Percentiles rank a stretch among this genome's conserved stretches.
phyloP scores from a whole-genome alignment of 2,888 invertebrate genomes.

The Lycocerus yunnanus region DNA sequence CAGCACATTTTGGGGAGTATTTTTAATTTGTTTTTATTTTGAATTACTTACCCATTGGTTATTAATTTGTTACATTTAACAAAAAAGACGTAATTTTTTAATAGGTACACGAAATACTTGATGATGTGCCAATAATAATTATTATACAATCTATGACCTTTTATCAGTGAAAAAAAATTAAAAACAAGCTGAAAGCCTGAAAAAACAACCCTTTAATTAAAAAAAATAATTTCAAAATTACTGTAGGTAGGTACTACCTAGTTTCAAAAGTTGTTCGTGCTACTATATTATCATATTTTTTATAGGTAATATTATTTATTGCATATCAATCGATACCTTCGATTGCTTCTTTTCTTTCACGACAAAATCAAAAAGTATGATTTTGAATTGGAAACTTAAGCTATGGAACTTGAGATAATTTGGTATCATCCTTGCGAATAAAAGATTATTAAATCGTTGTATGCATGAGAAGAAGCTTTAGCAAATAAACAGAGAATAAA shows the following conservation, averaged over 20 bases:
- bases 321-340: not conserved
- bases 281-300: too few relatives aligned
- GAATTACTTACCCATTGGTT: not conserved
- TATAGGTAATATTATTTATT: too few relatives aligned
- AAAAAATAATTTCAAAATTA: too few relatives aligned
- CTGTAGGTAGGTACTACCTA: too few relatives aligned
- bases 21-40: conserved; percentile 15
- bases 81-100: not conserved
- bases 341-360: not conserved
- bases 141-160: not conserved
- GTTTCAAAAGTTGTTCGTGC: too few relatives aligned
- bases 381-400: not conserved
- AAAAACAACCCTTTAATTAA: too few relatives aligned
- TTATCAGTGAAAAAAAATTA: not conserved
- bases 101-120: not conserved
- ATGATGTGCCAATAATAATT: not conserved
- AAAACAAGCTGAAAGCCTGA: not conserved
- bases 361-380: not conserved
- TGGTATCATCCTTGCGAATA: not conserved
- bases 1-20: conserved; percentile 19
- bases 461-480: conserved; percentile 16
- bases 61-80: conserved; percentile 4
- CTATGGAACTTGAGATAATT: not conserved
- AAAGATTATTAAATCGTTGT: conserved; percentile 17
- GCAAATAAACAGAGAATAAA: conserved; percentile 30